Evolutionary conservation across 2,113 vertebrate genomes (phyloP).

Genomic region (Trogon surrucura): DNA sequence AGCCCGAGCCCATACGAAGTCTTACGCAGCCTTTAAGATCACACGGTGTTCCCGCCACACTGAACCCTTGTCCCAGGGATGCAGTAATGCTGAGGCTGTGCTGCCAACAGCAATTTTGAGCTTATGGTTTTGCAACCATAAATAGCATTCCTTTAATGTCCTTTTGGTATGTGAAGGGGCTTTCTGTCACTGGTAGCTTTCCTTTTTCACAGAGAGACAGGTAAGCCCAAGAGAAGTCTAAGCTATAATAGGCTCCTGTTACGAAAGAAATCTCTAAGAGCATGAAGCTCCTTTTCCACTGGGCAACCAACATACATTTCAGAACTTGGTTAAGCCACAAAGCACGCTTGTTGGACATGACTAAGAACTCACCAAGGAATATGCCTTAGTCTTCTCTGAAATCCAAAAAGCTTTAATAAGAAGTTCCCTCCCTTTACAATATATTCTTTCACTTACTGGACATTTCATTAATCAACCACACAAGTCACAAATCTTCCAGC

Average conservation of each 20-base stretch:
- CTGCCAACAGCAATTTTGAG: constrained; percentile 23
- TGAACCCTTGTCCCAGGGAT: neutral
- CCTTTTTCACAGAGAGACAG: neutral
- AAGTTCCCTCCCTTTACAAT: constrained; percentile 36
- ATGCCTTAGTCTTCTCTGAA: constrained; percentile 46
- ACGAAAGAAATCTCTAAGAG: neutral
- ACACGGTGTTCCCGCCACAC: neutral
- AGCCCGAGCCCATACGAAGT: neutral
- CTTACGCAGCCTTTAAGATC: neutral
- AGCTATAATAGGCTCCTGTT: constrained; percentile 12
- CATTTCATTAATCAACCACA: constrained; percentile 39
- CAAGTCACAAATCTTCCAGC: constrained; percentile 33
- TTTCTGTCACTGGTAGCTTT: neutral
- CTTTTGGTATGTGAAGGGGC: constrained; percentile 1
- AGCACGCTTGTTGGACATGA: constrained; percentile 28
- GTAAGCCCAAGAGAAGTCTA: neutral
- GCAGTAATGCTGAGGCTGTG: neutral
- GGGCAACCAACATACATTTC: neutral
- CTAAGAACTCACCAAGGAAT: constrained; percentile 41
- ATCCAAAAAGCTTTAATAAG: constrained; percentile 46
- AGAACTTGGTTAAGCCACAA: constrained; percentile 10
- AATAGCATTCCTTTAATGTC: constrained; percentile 31
- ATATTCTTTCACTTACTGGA: constrained; percentile 61
- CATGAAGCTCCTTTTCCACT: constrained; percentile 61
- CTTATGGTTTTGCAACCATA: constrained; percentile 11